A percentile compares a stretch with the other conserved stretches of the same genome.
Conservation (phyloP, 2,797 vertebrate species). For the Microtus agrestis region DNA sequence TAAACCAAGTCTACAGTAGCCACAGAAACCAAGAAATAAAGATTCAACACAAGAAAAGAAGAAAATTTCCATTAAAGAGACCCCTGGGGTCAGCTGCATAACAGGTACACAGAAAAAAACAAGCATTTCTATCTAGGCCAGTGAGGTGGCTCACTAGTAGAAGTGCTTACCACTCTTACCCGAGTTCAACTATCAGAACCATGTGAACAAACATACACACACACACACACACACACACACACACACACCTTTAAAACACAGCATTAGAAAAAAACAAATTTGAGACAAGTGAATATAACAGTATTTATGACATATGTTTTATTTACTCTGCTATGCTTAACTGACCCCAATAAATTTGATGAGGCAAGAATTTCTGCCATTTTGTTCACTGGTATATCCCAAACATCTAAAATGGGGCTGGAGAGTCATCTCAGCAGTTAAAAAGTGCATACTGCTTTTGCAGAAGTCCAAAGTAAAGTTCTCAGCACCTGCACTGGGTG, state of each 20-base stretch:
- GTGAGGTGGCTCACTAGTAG: not conserved
- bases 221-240: not conserved
- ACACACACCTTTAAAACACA: not conserved
- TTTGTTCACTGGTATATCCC: slow-evolving; percentile 14
- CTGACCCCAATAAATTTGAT: not conserved
- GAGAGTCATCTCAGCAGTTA: not conserved
- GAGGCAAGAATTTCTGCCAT: not conserved
- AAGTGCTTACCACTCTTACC: not conserved
- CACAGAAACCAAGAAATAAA: not conserved
- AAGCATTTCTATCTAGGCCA: not conserved
- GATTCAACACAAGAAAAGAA: not conserved
- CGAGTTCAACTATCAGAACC: not conserved
- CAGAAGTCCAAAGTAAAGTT: not conserved
- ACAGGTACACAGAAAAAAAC: not conserved
- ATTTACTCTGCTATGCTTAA: not conserved
- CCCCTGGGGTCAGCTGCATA: not conserved
- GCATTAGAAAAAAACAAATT: not conserved
- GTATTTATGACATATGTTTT: slow-evolving; percentile 8
- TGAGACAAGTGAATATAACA: not conserved
- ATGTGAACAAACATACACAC: not conserved
- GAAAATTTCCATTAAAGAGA: not conserved
- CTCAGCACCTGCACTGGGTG: not conserved
- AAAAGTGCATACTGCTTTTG: not conserved
- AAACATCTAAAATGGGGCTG: slow-evolving; percentile 21
- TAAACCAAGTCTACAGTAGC: not conserved